These are phyloP conservation scores for Seriola aureovittata DNA, from an alignment of 2,113 vertebrate genomes.

Conservation along the genomic window DNA sequence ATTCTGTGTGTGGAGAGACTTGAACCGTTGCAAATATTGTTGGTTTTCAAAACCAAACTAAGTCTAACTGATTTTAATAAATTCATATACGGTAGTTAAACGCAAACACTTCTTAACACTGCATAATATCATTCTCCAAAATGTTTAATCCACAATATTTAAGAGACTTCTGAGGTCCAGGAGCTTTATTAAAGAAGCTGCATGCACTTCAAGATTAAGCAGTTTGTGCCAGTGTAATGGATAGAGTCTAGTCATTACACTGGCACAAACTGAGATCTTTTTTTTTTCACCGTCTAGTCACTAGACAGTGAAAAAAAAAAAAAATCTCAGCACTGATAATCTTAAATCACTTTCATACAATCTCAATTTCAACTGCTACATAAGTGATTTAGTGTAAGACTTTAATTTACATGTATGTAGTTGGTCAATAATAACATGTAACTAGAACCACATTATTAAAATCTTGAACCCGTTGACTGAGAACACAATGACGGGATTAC, in stretches of 20 bases:
- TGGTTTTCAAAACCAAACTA: too few relatives aligned
- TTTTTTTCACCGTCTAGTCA: too few relatives aligned
- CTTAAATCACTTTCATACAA: not conserved
- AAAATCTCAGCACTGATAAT: not conserved
- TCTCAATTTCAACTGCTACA: not conserved
- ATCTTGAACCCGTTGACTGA: not conserved
- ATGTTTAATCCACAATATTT: too few relatives aligned
- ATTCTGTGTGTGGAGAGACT: too few relatives aligned
- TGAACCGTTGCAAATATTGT: too few relatives aligned
- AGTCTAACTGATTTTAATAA: too few relatives aligned
- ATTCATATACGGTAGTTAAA: too few relatives aligned
- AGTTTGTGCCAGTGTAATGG: not conserved
- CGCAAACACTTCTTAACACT: too few relatives aligned
- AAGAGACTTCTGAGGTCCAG: not conserved
- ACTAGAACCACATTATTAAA: not conserved
- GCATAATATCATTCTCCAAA: too few relatives aligned
- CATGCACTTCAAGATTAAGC: not conserved
- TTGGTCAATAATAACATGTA: slow-evolving; percentile 3
- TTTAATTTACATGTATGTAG: not conserved
- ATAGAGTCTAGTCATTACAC: not conserved
- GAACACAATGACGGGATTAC: slow-evolving; percentile 10
- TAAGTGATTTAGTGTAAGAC: slow-evolving; percentile 1
- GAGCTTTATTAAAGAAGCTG: not conserved
- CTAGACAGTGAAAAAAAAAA: not conserved
- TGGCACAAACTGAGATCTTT: too few relatives aligned